Evolutionary conservation across 37 sponge, comb jelly and placozoan species (phyloP), one percentile per base, ranked within the genome.

Genomic region (Theonella swinhoei): DNA sequence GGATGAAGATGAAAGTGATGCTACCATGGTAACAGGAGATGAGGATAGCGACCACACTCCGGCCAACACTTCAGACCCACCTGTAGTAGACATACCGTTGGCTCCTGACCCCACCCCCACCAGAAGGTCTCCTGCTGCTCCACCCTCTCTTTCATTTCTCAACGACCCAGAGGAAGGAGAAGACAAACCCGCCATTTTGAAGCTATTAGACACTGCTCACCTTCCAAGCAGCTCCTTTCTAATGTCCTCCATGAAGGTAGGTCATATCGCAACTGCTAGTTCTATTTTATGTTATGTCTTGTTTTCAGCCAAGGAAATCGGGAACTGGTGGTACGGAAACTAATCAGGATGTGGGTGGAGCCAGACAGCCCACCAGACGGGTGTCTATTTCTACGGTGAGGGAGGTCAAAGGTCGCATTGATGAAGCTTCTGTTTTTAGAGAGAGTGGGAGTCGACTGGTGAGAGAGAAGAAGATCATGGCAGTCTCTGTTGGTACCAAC

Each of bases 401-500:
- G 14, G 54, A 47, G 54, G 54, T 47, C 54, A 47, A 47, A 47
- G 54, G 54, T 47, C 54, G 54, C 11, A 47, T 47, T 47, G 54
- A 47, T 14, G 54, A 47, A 14, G 54, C 54, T 17, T 14, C 19
- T 23, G 66, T 26, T 5, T 83, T 83, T 35, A 74, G 35, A 4
- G 64, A 24, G 35, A 33, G 34, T 42, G 84, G 76, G 36, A 72
- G 74, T 20, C 39, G 54, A 34, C 37, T 84, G 39, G 19, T 87
- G 4, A 43, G 58, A 7, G 25, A 17, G 8, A 28, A 62, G 73
- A 77, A 32, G 2, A 59, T 92, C 22, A 28, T 26, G 11, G 22
- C 65, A n/a, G 81, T 61, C 0, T 39, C 93, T 14, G 39, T 68
- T 30, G 93, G 93, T 28, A 79, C 78, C 42, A 78, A 78, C 59